Conservation (phyloP, 2,797 vertebrate genomes). For the Sphaeramia orbicularis region DNA sequence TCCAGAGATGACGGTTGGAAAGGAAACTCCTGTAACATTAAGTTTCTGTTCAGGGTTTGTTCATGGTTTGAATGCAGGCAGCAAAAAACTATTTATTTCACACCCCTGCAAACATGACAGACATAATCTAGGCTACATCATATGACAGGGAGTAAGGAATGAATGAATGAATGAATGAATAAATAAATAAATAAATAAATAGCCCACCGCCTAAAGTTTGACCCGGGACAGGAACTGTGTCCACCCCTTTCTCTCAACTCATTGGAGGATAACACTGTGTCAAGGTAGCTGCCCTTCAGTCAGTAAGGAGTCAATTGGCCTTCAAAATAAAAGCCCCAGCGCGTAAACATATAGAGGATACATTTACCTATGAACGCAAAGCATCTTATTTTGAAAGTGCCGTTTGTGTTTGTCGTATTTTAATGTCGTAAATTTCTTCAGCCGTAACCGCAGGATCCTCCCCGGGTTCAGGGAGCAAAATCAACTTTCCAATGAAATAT, state of each 20-base stretch:
- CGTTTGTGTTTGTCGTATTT: not conserved
- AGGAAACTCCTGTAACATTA: not conserved
- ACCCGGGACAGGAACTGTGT: constrained; percentile 64
- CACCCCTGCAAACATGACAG: constrained; percentile 14
- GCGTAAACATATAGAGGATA: rapidly evolving
- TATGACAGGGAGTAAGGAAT: not conserved
- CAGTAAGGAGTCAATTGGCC: not conserved
- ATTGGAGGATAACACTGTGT: constrained; percentile 41
- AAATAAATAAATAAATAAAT: constrained; percentile 12
- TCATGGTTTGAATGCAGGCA: constrained; percentile 5
- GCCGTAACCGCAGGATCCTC: not conserved
- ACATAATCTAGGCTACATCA: not conserved
- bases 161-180: constrained; percentile 16
- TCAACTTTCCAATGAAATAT: constrained; percentile 68
- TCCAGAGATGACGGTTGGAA: not conserved
- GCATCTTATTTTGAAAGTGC: constrained; percentile 52
- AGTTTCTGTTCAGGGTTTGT: not conserved
- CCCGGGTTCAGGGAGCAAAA: constrained; percentile 46
- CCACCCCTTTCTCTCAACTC: constrained; percentile 22
- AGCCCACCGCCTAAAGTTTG: constrained; percentile 65
- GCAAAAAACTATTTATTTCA: constrained; percentile 53
- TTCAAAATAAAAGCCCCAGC: constrained; percentile 58
- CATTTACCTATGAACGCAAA: rapidly evolving
- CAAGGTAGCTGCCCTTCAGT: not conserved
- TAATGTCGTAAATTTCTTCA: not conserved